Evolutionary conservation across 1,140 invertebrate species (phyloP).

Genomic region (Listronotus oregonensis): DNA sequence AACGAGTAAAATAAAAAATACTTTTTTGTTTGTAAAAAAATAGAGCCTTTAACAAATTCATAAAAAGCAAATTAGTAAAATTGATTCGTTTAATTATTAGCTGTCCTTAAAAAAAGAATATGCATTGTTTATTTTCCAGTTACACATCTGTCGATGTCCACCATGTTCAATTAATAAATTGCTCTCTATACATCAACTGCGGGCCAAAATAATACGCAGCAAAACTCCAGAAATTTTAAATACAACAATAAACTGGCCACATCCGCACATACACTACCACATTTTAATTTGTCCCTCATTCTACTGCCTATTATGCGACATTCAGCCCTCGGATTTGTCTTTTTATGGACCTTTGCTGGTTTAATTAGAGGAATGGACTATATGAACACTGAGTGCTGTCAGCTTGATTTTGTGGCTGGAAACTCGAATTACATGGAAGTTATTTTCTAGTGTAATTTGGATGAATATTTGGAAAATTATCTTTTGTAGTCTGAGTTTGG

Average conservation of each 20-base stretch:
- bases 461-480: background rate
- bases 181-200: background rate
- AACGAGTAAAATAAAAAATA: too few relatives aligned
- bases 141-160: too few relatives aligned
- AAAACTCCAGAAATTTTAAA: slow-evolving; percentile 18
- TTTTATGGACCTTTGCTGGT: slow-evolving; percentile 34
- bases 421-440: slow-evolving; percentile 24
- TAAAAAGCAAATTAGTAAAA: too few relatives aligned
- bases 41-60: too few relatives aligned
- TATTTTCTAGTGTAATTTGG: slow-evolving; percentile 16
- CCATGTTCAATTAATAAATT: too few relatives aligned
- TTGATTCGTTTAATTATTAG: too few relatives aligned
- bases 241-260: slow-evolving; percentile 31
- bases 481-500: too few relatives aligned
- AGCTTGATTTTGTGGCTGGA: slow-evolving; percentile 27
- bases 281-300: slow-evolving; percentile 38
- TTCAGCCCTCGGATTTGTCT: slow-evolving; percentile 35
- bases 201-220: slow-evolving; percentile 14
- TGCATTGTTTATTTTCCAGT: too few relatives aligned
- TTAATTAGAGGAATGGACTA: slow-evolving; percentile 36
- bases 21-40: too few relatives aligned
- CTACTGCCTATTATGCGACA: slow-evolving; percentile 26
- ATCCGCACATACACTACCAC: slow-evolving; percentile 31
- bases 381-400: slow-evolving; percentile 24
- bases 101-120: too few relatives aligned